Base-by-base conservation (phyloP, 1,140 invertebrate genomes). In the Telenomus remus region DNA sequence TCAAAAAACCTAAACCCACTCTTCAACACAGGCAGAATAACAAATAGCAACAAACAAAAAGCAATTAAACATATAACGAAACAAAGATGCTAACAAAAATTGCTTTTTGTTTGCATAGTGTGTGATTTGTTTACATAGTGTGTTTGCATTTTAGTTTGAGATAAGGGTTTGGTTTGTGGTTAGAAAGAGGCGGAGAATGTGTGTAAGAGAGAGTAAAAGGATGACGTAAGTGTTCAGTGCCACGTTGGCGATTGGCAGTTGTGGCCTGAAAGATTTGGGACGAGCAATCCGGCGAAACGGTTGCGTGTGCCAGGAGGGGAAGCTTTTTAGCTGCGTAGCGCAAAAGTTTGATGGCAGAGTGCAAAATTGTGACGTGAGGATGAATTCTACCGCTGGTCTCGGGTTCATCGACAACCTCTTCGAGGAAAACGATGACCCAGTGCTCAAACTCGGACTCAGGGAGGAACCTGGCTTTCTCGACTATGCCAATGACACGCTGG, bases 331-430 rank as follows among this genome's bases (percentile, higher is more conserved):
- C 37, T 3, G 8, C 37, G 37, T 39, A 39, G 37, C n/a, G n/a
- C 7, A 44, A 13, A 12, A 13, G 43, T 44, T 44, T 44, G 47
- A 50, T 50, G 19, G n/a, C 0, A 34, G 16, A 34, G 11, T 7
- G 13, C 6, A 1, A 4, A 33, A 15, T 12, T 8, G 7, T 39
- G 7, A 0, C 0, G 7, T 0, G 27, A 14, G 11, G 8, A 63
- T 63, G 59, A 63, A 51, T n/a, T 42, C 59, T 19, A 33, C 59
- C n/a, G 35, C 44, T 46, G 19, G 60, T 13, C 19, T 64, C n/a
- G 39, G 60, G 14, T 39, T 64, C 39, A 53, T 64, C 12, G 60
- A 64, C 50, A 64, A n/a, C 33, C 34, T 64, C 8, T n/a, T 64
- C 27, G 60, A 64, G 19, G 60, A 64, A 10, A 11, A 15, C 49